phyloP scores from a whole-genome alignment of 2,888 invertebrate species.

The Campaea margaritaria region DNA sequence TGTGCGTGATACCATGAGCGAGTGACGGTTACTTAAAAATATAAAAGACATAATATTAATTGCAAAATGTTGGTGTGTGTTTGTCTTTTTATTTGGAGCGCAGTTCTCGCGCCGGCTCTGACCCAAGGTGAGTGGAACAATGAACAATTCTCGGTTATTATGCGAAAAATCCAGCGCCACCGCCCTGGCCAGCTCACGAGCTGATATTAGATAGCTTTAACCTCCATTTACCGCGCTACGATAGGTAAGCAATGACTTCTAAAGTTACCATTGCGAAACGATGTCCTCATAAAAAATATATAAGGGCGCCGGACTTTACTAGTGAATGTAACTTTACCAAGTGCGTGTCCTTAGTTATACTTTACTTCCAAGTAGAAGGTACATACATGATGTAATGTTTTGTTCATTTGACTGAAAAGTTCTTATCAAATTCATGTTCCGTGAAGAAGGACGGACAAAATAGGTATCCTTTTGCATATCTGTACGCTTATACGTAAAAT shows the following conservation, averaged over 20 bases:
- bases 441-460: slow-evolving; percentile 15
- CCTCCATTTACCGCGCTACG: slow-evolving; percentile 39
- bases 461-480: not conserved
- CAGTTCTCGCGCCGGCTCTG: slow-evolving; percentile 69
- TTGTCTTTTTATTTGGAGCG: slow-evolving; percentile 77
- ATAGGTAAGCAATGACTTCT: slow-evolving; percentile 36
- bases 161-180: slow-evolving; percentile 42
- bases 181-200: slow-evolving; percentile 14
- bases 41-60: slow-evolving; percentile 52
- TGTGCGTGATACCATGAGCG: slow-evolving; percentile 64
- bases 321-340: slow-evolving; percentile 27
- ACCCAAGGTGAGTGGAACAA: slow-evolving; percentile 81
- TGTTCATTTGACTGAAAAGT: slow-evolving; percentile 17
- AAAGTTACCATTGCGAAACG: slow-evolving; percentile 43
- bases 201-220: slow-evolving; percentile 47
- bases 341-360: slow-evolving; percentile 25
- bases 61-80: slow-evolving; percentile 76
- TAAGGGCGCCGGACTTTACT: slow-evolving; percentile 22
- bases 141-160: slow-evolving; percentile 48
- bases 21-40: slow-evolving; percentile 58
- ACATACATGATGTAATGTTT: slow-evolving; percentile 4
- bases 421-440: slow-evolving; percentile 30
- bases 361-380: not conserved
- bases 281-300: slow-evolving; percentile 22
- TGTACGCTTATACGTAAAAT: not conserved